Evolutionary conservation across 2,888 invertebrate genomes (phyloP).

Genomic region (Cryptus armator): DNA sequence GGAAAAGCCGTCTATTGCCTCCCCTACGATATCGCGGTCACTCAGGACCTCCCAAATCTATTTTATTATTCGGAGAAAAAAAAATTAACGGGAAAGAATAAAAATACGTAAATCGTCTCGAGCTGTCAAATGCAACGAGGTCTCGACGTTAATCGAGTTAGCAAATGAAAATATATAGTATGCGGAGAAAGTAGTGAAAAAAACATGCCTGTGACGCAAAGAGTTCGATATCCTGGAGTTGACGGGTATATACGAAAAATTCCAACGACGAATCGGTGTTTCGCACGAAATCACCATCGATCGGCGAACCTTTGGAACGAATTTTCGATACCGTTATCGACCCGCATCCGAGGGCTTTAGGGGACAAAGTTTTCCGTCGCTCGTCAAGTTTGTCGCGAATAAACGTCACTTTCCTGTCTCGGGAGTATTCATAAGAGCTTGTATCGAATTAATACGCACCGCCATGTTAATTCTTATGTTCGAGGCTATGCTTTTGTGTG

Average conservation of each 20-base stretch:
- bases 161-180: not conserved
- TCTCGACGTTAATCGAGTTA: conserved; percentile 24
- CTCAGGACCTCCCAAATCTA: not conserved
- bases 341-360: not conserved
- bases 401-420: conserved; percentile 34
- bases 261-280: not conserved
- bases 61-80: not conserved
- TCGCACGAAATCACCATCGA: conserved; percentile 15
- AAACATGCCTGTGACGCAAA: not conserved
- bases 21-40: not conserved
- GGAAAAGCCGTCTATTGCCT: not conserved
- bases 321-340: not conserved
- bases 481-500: not conserved
- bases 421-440: not conserved
- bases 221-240: conserved; percentile 1
- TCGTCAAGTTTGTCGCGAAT: not conserved
- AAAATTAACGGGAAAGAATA: not conserved
- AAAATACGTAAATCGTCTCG: not conserved
- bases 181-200: not conserved
- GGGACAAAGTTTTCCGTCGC: not conserved
- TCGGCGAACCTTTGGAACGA: not conserved
- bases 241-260: not conserved
- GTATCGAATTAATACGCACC: not conserved
- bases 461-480: conserved; percentile 11
- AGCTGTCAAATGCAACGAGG: not conserved